These are phyloP conservation scores for Vireo altiloquus DNA, from an alignment of 2,113 vertebrate species.

Conservation along the genomic window DNA sequence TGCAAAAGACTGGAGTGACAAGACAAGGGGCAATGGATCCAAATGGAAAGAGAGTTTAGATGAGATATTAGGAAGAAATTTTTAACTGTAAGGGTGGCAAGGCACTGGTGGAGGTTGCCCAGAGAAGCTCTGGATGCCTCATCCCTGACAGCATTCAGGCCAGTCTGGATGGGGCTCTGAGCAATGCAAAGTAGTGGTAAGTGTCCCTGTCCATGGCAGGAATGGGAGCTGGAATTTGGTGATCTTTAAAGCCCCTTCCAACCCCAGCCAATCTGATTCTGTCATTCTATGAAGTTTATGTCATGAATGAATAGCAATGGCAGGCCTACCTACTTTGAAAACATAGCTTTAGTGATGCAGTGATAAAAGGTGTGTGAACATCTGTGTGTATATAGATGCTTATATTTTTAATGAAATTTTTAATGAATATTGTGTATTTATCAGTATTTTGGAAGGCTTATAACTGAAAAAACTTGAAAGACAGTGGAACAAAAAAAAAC, in stretches of 20 bases:
- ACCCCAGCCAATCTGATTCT: neutral
- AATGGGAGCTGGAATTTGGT: neutral
- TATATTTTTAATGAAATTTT: neutral
- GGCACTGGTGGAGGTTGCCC: neutral
- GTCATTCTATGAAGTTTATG: neutral
- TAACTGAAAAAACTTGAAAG: neutral
- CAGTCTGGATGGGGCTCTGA: neutral
- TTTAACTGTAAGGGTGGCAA: neutral
- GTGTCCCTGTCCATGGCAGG: neutral
- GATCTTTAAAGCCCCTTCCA: neutral
- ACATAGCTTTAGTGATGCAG: neutral
- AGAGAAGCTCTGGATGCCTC: neutral
- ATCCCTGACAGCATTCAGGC: neutral
- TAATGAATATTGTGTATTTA: neutral
- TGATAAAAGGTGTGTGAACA: neutral
- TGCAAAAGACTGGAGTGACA: neutral
- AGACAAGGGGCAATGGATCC: neutral
- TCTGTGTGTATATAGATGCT: neutral
- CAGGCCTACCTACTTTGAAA: neutral
- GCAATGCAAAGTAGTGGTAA: neutral
- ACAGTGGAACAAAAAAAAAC: neutral
- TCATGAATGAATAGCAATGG: neutral
- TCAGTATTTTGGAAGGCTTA: neutral
- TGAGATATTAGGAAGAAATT: neutral
- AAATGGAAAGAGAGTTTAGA: neutral